phyloP scores from a whole-genome alignment of 1,140 invertebrate genomes.

The Protaetia brevitarsis region DNA sequence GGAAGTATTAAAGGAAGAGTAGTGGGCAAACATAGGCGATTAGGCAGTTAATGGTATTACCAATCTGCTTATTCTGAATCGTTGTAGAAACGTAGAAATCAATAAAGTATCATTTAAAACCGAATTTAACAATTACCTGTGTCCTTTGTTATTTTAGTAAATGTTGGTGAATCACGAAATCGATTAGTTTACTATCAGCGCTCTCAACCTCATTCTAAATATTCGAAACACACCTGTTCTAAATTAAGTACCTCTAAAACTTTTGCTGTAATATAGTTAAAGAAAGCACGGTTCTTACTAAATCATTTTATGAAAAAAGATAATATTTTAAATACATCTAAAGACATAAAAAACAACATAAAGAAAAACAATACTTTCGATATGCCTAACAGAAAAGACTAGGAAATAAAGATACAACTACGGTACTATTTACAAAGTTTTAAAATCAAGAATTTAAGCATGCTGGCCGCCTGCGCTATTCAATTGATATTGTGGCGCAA shows the following conservation, averaged over 20 bases:
- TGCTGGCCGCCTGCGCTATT: background rate
- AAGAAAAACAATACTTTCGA: background rate
- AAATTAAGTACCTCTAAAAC: background rate
- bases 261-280: too few species aligned
- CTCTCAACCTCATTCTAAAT: background rate
- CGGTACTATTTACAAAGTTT: slow-evolving; percentile 3
- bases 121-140: too few species aligned
- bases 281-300: background rate
- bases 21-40: too few species aligned
- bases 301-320: background rate
- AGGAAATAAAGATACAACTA: slow-evolving; percentile 15
- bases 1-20: too few species aligned
- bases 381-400: slow-evolving; percentile 4
- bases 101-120: too few species aligned
- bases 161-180: too few species aligned
- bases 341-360: too few species aligned
- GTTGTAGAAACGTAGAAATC: too few species aligned
- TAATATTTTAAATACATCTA: background rate
- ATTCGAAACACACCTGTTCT: background rate
- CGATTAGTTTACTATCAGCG: too few species aligned
- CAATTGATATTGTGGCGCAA: slow-evolving; percentile 13
- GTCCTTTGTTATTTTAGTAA: too few species aligned
- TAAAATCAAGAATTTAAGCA: background rate
- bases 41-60: too few species aligned
- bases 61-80: too few species aligned